Percentiles rank a stretch among this genome's conserved stretches.
phyloP scores from a whole-genome alignment of 2,797 vertebrate genomes.

The Malurus splendens region DNA sequence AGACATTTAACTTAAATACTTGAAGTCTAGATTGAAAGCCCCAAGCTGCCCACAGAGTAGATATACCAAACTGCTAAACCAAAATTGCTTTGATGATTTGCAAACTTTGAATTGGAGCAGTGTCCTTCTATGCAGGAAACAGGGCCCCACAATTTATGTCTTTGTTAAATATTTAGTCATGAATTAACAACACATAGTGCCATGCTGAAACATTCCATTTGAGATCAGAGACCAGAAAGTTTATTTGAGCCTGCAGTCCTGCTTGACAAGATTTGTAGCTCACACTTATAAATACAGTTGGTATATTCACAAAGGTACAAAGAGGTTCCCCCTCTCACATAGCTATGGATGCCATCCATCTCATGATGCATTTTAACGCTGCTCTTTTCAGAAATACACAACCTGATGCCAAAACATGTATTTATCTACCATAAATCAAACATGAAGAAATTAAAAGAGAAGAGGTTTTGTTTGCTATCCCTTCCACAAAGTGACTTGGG shows the following conservation, averaged over 20 bases:
- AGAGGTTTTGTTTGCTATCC: neutral
- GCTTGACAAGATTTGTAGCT: neutral
- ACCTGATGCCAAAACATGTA: neutral
- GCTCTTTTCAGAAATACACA: neutral
- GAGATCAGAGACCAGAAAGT: slow-evolving; percentile 8
- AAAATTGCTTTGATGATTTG: neutral
- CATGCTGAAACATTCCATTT: neutral
- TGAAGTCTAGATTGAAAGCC: neutral
- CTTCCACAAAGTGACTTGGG: neutral
- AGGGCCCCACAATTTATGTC: neutral
- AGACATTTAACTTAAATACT: neutral
- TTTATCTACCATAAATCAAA: neutral
- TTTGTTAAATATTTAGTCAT: slow-evolving; percentile 9
- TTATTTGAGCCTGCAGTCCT: neutral
- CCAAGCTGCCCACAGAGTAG: neutral
- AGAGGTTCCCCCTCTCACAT: neutral
- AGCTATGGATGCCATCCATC: neutral
- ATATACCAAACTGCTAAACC: neutral
- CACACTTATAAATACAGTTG: neutral
- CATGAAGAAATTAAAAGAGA: neutral
- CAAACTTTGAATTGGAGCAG: neutral
- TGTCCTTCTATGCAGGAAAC: neutral
- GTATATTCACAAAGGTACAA: neutral
- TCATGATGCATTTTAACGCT: neutral
- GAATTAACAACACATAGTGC: neutral